Base-by-base conservation (phyloP, 1,140 invertebrate species). In the Trichoplusia ni region DNA sequence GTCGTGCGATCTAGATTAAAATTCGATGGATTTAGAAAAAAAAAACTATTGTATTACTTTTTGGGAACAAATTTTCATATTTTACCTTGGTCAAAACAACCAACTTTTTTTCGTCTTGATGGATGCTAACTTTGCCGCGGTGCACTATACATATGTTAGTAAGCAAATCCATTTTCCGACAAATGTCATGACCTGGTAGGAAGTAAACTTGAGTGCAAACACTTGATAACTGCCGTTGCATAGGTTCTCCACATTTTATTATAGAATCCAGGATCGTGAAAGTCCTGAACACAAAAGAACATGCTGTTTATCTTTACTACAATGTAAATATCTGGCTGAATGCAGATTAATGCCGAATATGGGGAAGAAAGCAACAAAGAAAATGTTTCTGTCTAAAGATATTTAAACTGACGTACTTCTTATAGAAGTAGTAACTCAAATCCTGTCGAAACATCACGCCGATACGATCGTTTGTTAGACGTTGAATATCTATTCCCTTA, bases 371-470 rank as follows among this genome's bases (percentile, higher is more conserved):
- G 29, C 7, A 4, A 31, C 1, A 31, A 31, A 31, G n/a, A 2
- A 1, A 5, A 3, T 31, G n/a, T n/a, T n/a, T n/a, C n/a, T n/a
- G n/a, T 2, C 6, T 19, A 40, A 2, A 27, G 14, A 16, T 8
- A 29, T 1, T 27, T 0, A 46, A 2, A 3, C 1, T 8, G 29
- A 70, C 71, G 35, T 70, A 86, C 86, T 68, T 78, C 78, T 82
- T 84, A 62, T 72, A 84, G 46, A 84, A 89, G 46, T 76, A 86
- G 19, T 79, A 81, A 67, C 68, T 81, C 19, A 89, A 66, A 58
- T 86, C 86, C 62, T 86, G 82, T 64, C 80, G 68, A 60, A 89
- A 86, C 25, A 86, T 71, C 0, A 79, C 71, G 33, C 82, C 82
- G n/a, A 89, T 75, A 4, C 79, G 75, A 40, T 84, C 80, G 25